These are phyloP conservation scores for Podarcis raffonei DNA, from an alignment of 2,113 vertebrate species.

Conservation along the genomic window DNA sequence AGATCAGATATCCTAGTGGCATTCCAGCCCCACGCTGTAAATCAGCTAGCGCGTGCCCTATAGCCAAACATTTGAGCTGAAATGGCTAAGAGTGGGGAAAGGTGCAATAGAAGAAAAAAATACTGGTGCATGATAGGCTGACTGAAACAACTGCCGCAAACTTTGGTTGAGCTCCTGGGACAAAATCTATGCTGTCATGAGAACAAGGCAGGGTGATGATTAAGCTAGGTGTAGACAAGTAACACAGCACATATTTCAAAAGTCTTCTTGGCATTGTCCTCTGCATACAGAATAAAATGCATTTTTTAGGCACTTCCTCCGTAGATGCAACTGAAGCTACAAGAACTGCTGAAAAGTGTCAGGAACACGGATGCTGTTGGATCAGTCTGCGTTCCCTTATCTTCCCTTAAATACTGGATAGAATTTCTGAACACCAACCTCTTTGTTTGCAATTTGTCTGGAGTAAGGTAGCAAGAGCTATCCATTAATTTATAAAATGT, in stretches of 20 bases:
- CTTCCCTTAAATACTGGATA: not conserved
- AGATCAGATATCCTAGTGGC: not conserved
- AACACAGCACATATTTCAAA: not conserved
- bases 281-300: not conserved
- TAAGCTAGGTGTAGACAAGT: conserved; percentile 15
- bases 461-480: not conserved
- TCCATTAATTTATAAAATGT: not conserved
- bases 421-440: not conserved
- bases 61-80: not conserved
- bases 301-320: not conserved
- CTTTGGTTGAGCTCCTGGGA: not conserved
- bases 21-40: not conserved
- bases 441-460: too few species aligned
- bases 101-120: not conserved
- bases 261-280: not conserved
- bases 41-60: not conserved
- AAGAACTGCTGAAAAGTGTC: not conserved
- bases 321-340: not conserved
- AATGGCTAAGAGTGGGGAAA: not conserved
- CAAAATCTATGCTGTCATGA: not conserved
- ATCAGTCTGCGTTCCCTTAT: not conserved
- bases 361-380: not conserved
- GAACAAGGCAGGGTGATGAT: not conserved
- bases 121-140: not conserved
- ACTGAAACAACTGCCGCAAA: not conserved